These are phyloP conservation scores for Tiliqua scincoides DNA, from an alignment of 2,113 vertebrate species.

Conservation along the genomic window DNA sequence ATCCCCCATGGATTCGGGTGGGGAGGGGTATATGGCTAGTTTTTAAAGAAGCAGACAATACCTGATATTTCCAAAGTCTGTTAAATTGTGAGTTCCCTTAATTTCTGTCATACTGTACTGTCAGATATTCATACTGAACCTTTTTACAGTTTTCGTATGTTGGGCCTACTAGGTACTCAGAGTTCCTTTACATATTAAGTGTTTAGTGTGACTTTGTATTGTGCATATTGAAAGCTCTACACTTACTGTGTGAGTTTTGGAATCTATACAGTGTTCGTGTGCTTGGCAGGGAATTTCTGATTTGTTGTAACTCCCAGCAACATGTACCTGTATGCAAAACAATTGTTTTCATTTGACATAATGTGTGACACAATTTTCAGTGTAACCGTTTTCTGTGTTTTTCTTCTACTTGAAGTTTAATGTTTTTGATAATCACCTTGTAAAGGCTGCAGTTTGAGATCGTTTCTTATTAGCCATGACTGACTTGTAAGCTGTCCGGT, in stretches of 20 bases:
- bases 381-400: background rate
- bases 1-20: too few species aligned
- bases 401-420: background rate
- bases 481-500: too few species aligned
- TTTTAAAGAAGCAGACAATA: too few species aligned
- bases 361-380: background rate
- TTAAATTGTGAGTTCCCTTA: too few species aligned
- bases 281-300: background rate
- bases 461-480: too few species aligned
- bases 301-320: background rate
- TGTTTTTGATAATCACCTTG: background rate
- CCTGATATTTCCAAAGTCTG: too few species aligned
- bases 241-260: background rate
- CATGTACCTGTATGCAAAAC: background rate
- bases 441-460: background rate
- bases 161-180: too few species aligned
- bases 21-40: too few species aligned
- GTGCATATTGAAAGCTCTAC: background rate
- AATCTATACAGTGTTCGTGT: too few species aligned
- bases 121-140: too few species aligned
- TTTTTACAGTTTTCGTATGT: too few species aligned
- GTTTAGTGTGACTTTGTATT: background rate
- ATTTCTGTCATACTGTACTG: too few species aligned
- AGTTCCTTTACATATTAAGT: background rate
- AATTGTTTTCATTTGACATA: background rate